phyloP scores from a whole-genome alignment of 2,888 invertebrate genomes.

The Chrysomela aeneicollis region DNA sequence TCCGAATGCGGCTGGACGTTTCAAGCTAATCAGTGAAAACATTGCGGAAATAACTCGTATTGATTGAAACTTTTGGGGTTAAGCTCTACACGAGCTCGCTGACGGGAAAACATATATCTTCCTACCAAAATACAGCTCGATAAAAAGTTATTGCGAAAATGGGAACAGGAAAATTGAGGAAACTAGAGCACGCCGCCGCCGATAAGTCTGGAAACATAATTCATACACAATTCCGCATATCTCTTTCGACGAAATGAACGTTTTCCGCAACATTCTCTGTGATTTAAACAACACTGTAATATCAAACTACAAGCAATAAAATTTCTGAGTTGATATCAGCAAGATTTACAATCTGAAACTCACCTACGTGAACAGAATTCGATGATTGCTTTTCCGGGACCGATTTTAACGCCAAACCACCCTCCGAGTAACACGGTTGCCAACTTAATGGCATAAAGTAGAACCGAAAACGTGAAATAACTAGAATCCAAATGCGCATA shows the following conservation, averaged over 20 bases:
- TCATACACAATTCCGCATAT: neutral
- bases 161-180: slow-evolving; percentile 8
- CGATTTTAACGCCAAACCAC: slow-evolving; percentile 58
- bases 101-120: slow-evolving; percentile 30
- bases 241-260: neutral
- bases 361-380: slow-evolving; percentile 38
- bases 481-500: slow-evolving; percentile 56
- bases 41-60: slow-evolving; percentile 26
- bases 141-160: slow-evolving; percentile 1
- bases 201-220: neutral
- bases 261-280: neutral
- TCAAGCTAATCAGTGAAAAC: slow-evolving; percentile 28
- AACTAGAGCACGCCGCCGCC: neutral
- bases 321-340: slow-evolving; percentile 2
- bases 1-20: neutral
- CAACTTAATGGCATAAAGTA: slow-evolving; percentile 62
- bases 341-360: slow-evolving; percentile 32
- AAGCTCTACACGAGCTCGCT: slow-evolving; percentile 20
- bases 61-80: slow-evolving; percentile 20
- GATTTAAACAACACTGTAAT: neutral
- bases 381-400: slow-evolving; percentile 47
- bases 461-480: slow-evolving; percentile 60
- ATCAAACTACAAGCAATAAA: neutral
- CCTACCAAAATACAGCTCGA: slow-evolving; percentile 6
- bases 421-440: slow-evolving; percentile 61